A percentile compares a stretch with the other conserved stretches of the same genome.
Evolutionary conservation across 2,888 invertebrate species (phyloP).

Genomic region (Melanchra persicariae): DNA sequence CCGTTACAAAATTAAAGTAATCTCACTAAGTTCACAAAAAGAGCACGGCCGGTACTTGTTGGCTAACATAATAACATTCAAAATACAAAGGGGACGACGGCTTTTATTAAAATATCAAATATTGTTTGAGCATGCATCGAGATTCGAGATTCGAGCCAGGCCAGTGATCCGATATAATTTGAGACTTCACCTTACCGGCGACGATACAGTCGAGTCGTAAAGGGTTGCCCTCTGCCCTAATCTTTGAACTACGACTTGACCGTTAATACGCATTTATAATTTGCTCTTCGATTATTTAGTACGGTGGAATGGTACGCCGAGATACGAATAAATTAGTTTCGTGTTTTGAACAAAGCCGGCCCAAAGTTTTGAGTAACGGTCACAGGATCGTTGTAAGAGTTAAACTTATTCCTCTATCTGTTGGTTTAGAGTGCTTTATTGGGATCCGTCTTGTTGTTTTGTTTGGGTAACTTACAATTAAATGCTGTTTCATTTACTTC

Average conservation of each 20-base stretch:
- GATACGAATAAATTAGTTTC: conserved; percentile 90
- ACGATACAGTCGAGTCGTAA: conserved; percentile 70
- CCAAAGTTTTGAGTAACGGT: conserved; percentile 89
- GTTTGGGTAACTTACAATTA: conserved; percentile 75
- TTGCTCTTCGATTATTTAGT: conserved; percentile 90
- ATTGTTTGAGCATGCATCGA: conserved; percentile 83
- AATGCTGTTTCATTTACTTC: conserved; percentile 66
- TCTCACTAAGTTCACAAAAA: conserved; percentile 55
- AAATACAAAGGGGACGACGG: conserved; percentile 73
- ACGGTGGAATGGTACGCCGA: conserved; percentile 83
- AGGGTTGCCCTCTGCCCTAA: conserved; percentile 90
- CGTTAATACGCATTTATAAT: conserved; percentile 91
- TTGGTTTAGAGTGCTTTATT: conserved; percentile 77
- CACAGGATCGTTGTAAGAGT: conserved; percentile 86
- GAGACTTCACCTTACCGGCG: conserved; percentile 83
- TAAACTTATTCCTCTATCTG: conserved; percentile 82
- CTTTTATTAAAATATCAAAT: conserved; percentile 82
- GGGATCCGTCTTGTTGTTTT: conserved; percentile 80
- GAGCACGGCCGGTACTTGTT: conserved; percentile 43
- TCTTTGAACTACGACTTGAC: conserved; percentile 91
- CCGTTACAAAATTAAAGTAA: conserved; percentile 58
- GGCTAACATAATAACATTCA: conserved; percentile 58
- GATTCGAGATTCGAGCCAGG: conserved; percentile 72
- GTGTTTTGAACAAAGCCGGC: conserved; percentile 89
- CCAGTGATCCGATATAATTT: conserved; percentile 84